Conservation (phyloP, 2,797 vertebrate genomes). For the Podarcis lilfordi region DNA sequence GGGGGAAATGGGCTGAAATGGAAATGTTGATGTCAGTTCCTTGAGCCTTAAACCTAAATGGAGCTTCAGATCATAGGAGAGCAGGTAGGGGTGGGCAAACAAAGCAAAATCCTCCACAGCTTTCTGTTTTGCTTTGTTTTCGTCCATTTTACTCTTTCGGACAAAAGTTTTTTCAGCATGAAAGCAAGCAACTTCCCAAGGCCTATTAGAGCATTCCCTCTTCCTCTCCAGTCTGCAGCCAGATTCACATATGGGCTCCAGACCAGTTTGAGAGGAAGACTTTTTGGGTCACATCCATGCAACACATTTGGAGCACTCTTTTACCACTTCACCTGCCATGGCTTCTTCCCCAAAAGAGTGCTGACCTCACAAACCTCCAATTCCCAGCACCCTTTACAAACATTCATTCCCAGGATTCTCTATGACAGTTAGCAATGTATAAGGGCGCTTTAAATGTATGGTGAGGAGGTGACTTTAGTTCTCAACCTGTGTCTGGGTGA, state of each 20-base stretch:
- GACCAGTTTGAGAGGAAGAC: neutral
- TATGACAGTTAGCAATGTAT: too few species aligned
- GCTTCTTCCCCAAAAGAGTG: too few species aligned
- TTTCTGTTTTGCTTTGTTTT: neutral
- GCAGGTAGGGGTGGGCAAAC: too few species aligned
- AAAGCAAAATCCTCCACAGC: neutral
- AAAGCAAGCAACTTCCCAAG: neutral
- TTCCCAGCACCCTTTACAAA: too few species aligned
- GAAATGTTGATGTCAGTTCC: conserved; percentile 62
- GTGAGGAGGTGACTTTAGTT: neutral
- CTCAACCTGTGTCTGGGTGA: too few species aligned
- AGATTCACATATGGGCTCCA: too few species aligned
- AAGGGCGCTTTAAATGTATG: neutral
- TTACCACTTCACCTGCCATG: too few species aligned
- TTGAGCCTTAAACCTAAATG: conserved; percentile 56
- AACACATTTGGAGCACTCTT: too few species aligned
- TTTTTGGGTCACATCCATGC: neutral
- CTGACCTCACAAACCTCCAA: too few species aligned
- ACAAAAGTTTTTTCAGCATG: neutral
- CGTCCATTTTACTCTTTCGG: neutral
- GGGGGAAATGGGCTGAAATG: conserved; percentile 48
- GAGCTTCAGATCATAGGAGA: conserved; percentile 43
- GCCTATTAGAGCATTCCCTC: neutral
- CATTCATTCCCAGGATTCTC: too few species aligned
- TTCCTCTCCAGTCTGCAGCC: neutral